Conservation (phyloP, 2,888 invertebrate species). For the Cactoblastis cactorum region DNA sequence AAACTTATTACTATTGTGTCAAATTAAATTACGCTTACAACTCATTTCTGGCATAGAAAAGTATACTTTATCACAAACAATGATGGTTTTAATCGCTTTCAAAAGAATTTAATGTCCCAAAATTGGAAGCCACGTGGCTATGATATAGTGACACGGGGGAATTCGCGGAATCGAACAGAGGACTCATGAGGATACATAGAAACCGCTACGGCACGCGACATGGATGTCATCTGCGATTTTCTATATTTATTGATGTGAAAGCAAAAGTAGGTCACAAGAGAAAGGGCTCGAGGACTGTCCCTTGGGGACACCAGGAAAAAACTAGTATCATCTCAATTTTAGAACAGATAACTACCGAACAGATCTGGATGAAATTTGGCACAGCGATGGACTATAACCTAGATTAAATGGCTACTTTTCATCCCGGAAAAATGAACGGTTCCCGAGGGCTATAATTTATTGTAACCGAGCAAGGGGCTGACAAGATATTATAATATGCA, state of each 20-base stretch:
- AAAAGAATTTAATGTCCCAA: neutral
- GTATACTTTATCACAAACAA: slow-evolving; percentile 6
- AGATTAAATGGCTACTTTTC: too few relatives aligned
- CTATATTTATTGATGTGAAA: slow-evolving; percentile 13
- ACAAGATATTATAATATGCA: too few relatives aligned
- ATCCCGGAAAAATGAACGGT: too few relatives aligned
- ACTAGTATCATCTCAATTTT: neutral
- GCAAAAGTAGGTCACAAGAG: slow-evolving; percentile 10
- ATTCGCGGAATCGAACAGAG: slow-evolving; percentile 26
- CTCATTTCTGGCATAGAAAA: neutral
- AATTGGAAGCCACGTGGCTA: slow-evolving; percentile 22
- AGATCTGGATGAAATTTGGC: too few relatives aligned
- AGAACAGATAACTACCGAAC: too few relatives aligned
- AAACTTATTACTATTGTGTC: neutral
- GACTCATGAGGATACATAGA: slow-evolving; percentile 31
- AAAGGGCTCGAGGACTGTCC: slow-evolving; percentile 7
- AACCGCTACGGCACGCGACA: slow-evolving; percentile 30
- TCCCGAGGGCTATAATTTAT: too few relatives aligned
- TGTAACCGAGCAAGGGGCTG: too few relatives aligned
- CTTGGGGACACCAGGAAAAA: neutral
- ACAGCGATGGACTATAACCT: too few relatives aligned
- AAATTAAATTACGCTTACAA: neutral
- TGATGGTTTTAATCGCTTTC: neutral
- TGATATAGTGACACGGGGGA: slow-evolving; percentile 22
- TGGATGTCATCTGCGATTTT: slow-evolving; percentile 13